Conservation (phyloP, 2,888 invertebrate species). For the Quadroppia sp. region DNA sequence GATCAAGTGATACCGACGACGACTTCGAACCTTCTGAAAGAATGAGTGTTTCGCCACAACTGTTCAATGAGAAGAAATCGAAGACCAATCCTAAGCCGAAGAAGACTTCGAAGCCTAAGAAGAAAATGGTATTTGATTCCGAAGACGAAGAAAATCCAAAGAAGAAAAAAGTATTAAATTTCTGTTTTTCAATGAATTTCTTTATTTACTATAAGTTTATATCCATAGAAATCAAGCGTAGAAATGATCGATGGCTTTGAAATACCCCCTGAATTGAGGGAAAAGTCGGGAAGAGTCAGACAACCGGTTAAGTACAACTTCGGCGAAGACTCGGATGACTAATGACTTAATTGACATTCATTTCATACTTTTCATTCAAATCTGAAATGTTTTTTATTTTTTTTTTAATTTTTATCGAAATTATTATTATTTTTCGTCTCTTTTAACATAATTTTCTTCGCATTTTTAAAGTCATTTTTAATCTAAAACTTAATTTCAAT, state of each 20-base stretch:
- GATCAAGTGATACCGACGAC: too few species aligned
- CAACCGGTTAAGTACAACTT: slow-evolving; percentile 57
- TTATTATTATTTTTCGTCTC: not conserved
- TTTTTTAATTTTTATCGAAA: not conserved
- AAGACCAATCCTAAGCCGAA: not conserved
- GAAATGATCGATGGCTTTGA: slow-evolving; percentile 31
- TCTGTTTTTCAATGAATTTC: not conserved
- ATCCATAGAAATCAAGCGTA: slow-evolving; percentile 45
- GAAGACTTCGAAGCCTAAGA: not conserved
- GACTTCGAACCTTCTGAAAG: too few species aligned
- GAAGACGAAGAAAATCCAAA: slow-evolving; percentile 46
- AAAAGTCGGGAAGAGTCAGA: slow-evolving; percentile 57
- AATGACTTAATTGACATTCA: not conserved
- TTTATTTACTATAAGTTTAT: not conserved
- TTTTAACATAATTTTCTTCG: not conserved
- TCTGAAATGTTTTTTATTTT: not conserved
- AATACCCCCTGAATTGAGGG: slow-evolving; percentile 48
- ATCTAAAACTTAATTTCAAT: too few species aligned
- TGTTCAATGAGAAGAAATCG: too few species aligned
- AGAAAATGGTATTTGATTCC: slow-evolving; percentile 46
- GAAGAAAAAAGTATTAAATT: slow-evolving; percentile 44
- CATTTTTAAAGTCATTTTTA: not conserved
- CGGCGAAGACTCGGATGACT: slow-evolving; percentile 50
- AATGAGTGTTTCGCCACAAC: too few species aligned
- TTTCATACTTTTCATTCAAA: not conserved